phyloP scores from a whole-genome alignment of 1,140 invertebrate genomes.

The Hesperophylax magnus region DNA sequence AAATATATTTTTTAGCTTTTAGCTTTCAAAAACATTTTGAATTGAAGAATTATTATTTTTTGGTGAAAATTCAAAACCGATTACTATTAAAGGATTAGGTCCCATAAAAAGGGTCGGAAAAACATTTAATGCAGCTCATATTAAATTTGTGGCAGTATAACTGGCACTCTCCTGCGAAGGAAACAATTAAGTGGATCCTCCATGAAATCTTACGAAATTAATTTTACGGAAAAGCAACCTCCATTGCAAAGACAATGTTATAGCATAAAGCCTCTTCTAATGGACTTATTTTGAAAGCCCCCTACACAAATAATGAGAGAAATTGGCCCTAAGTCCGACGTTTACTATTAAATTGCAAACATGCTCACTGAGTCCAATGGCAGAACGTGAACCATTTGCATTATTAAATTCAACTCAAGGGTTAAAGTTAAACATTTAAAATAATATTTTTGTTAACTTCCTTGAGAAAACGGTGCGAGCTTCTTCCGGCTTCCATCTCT shows the following conservation, averaged over 20 bases:
- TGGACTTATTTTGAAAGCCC: conserved; percentile 18
- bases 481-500: too few relatives aligned
- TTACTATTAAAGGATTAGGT: too few relatives aligned
- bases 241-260: conserved; percentile 1
- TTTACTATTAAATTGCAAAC: conserved; percentile 11
- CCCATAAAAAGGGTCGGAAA: too few relatives aligned
- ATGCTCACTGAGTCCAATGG: neutral
- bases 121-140: too few relatives aligned
- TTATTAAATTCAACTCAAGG: neutral
- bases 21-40: too few relatives aligned
- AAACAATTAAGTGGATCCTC: neutral
- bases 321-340: neutral
- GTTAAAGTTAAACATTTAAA: too few relatives aligned
- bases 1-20: too few relatives aligned
- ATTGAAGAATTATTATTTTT: too few relatives aligned
- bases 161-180: neutral
- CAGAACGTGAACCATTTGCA: neutral
- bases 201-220: neutral
- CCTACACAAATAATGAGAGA: conserved; percentile 9
- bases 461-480: too few relatives aligned
- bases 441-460: too few relatives aligned
- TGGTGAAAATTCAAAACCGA: too few relatives aligned
- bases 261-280: neutral
- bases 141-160: too few relatives aligned
- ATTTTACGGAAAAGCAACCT: conserved; percentile 7